These are phyloP conservation scores for Acanthurus tractus DNA, from an alignment of 2,797 vertebrate genomes.

Conservation along the genomic window DNA sequence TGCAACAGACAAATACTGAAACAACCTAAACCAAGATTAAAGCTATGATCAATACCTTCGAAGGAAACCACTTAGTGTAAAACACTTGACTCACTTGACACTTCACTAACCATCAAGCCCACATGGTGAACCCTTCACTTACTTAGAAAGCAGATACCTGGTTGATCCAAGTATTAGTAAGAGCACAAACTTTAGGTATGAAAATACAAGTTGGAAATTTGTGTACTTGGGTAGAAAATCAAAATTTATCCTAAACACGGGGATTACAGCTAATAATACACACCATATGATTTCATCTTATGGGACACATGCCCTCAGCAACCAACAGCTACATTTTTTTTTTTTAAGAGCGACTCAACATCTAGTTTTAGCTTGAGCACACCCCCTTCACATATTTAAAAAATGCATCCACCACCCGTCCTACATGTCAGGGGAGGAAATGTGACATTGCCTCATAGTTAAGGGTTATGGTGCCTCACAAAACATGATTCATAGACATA, in stretches of 20 bases:
- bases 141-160: conserved; percentile 4
- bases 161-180: neutral
- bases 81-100: conserved; percentile 20
- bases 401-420: neutral
- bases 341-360: neutral
- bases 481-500: neutral
- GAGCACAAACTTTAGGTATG: conserved; percentile 9
- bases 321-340: neutral
- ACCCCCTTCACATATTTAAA: neutral
- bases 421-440: neutral
- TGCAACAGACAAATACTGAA: conserved; percentile 35
- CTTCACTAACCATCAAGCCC: conserved; percentile 13
- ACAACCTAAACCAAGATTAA: conserved; percentile 51
- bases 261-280: neutral
- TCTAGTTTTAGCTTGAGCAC: neutral
- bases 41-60: conserved; percentile 51
- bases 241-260: neutral
- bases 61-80: conserved; percentile 36
- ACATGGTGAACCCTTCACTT: conserved; percentile 3
- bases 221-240: conserved; percentile 3
- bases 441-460: neutral
- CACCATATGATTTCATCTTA: neutral
- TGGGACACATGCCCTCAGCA: neutral
- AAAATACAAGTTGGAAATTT: conserved; percentile 9
- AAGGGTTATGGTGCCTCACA: neutral